phyloP scores from a whole-genome alignment of 2,113 vertebrate species.

The Pluvialis apricaria region DNA sequence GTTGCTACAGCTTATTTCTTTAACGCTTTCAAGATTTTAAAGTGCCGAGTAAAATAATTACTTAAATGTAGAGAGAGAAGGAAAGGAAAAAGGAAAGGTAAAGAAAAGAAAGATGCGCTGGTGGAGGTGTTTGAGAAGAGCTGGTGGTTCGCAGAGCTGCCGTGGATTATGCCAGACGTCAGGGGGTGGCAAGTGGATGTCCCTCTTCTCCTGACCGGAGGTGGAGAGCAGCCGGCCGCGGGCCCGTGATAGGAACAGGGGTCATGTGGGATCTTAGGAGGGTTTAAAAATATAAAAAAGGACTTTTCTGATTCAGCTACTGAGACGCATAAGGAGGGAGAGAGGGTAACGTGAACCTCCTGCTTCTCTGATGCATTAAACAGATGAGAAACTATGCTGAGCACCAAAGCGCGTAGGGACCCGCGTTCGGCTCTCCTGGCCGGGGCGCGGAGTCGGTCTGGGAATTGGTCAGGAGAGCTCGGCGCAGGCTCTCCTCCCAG shows the following conservation, averaged over 20 bases:
- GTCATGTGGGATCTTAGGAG: not conserved
- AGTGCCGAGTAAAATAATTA: not conserved
- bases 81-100: not conserved
- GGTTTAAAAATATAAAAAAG: fast-evolving
- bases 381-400: fast-evolving
- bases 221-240: not conserved
- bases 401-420: fast-evolving
- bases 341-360: not conserved
- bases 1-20: fast-evolving
- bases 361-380: not conserved
- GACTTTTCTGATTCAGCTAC: not conserved
- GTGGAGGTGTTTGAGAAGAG: not conserved
- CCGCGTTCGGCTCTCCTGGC: fast-evolving
- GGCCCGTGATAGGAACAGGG: fast-evolving
- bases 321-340: not conserved
- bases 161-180: not conserved
- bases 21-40: not conserved
- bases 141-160: not conserved
- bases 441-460: fast-evolving
- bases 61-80: fast-evolving
- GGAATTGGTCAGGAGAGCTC: fast-evolving
- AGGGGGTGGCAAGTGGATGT: not conserved
- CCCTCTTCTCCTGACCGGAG: not conserved
- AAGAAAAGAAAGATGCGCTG: not conserved
- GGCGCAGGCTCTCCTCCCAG: not conserved